These are phyloP conservation scores for Ginglymostoma cirratum DNA, from an alignment of 2,113 vertebrate species.

Conservation along the genomic window DNA sequence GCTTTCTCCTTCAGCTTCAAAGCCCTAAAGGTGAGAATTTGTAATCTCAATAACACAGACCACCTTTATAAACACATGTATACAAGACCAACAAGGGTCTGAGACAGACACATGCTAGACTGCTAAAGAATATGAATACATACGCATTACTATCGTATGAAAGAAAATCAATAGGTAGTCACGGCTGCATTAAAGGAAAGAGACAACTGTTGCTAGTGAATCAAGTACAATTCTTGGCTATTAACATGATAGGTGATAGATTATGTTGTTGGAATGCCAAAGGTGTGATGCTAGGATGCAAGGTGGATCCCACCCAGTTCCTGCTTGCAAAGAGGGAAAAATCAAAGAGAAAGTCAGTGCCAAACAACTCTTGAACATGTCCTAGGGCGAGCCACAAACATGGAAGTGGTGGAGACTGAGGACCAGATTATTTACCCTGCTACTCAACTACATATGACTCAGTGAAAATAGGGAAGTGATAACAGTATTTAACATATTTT, in stretches of 20 bases:
- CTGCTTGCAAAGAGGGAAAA: background rate
- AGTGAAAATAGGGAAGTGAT: background rate
- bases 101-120: background rate
- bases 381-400: background rate
- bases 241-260: background rate
- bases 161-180: background rate
- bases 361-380: background rate
- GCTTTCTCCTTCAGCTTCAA: background rate
- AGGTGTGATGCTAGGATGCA: background rate
- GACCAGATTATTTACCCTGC: background rate
- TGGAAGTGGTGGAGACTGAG: background rate
- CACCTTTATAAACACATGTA: background rate
- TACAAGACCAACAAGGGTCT: background rate
- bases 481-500: background rate
- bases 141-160: background rate
- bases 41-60: background rate
- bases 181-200: background rate
- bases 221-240: background rate
- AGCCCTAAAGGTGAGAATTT: background rate
- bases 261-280: background rate
- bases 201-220: background rate
- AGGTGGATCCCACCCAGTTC: background rate
- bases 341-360: background rate
- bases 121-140: background rate
- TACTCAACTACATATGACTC: background rate